Base-by-base conservation (phyloP, 2,888 invertebrate genomes). In the Xylocampa areola region DNA sequence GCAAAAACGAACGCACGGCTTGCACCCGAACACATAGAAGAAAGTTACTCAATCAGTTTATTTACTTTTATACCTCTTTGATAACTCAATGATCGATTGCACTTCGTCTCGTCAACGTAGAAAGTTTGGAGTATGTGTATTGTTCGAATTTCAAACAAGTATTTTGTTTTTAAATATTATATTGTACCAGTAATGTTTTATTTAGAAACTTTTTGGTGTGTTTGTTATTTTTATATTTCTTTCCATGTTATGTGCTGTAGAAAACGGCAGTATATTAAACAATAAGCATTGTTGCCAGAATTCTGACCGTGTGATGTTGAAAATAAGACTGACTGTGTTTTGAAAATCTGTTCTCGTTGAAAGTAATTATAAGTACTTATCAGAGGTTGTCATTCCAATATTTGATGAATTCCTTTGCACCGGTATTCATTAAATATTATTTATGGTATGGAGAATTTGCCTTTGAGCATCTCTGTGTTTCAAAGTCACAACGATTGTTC, bases 21-120 rank as follows among this genome's bases (percentile, higher is more conserved):
- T 33, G 44, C 35, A 49, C 44, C 35, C 43, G 58, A 39, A 39
- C 8, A 39, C 51, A 58, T 51, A 61, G 60, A 60, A 67, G 70
- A 69, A 67, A 68, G 70, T 73, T 75, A 62, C 53, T 61, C 73
- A 71, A 75, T 71, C 47, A 47, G 32, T 72, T 61, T 68, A 66
- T 73, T 73, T 61, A 53, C 39, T 75, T 65, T 64, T 62, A 64
- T 55, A 57, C 50, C 39, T 36, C 40, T 55, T 67, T 65, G 73
- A 70, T 71, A 68, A 43, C 53, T 73, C 64, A 57, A 64, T 75
- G 47, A 65, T 55, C 49, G 63, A 62, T 66, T 68, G 52, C 27
- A 21, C 52, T 59, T 53, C 29, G 44, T 41, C 57, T 53, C 29
- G 44, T 41, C 21, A 19, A 44, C 8, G 32, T 68, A 59, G 71